Percentiles rank a stretch among this genome's conserved stretches.
phyloP scores from a whole-genome alignment of 2,113 vertebrate genomes.

The Pyxicephalus adspersus region DNA sequence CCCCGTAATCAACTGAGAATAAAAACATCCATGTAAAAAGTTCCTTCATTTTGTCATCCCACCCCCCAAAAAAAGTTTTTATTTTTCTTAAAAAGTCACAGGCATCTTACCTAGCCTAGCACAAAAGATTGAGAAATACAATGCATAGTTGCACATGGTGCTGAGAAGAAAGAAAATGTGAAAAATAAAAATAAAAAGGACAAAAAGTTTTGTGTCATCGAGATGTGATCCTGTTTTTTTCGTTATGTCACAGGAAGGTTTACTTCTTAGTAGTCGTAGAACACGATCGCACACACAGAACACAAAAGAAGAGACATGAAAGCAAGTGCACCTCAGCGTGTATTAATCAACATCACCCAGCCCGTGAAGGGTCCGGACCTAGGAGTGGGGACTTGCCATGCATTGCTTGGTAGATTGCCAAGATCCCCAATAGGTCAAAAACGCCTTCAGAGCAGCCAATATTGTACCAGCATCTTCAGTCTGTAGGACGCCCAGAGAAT shows the following conservation, averaged over 20 bases:
- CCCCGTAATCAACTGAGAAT: conserved; percentile 81
- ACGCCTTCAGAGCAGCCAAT: conserved; percentile 84
- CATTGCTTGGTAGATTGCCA: conserved; percentile 65
- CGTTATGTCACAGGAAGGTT: conserved; percentile 71
- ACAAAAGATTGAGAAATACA: conserved; percentile 83
- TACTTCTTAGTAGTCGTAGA: conserved; percentile 83
- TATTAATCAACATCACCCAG: conserved; percentile 84
- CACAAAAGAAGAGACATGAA: conserved; percentile 10
- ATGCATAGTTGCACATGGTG: conserved; percentile 98
- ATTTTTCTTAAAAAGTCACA: conserved; percentile 78
- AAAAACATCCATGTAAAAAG: conserved; percentile 89
- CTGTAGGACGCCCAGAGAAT: conserved; percentile 65
- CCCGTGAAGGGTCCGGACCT: conserved; percentile 75
- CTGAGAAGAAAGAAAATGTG: conserved; percentile 70
- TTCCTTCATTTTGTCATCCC: conserved; percentile 80
- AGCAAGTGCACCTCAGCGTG: conserved; percentile 83
- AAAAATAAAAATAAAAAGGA: no score
- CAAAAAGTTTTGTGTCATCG: conserved; percentile 25
- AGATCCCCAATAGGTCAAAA: conserved; percentile 78
- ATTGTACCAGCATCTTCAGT: conserved; percentile 70
- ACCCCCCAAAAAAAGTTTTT: conserved; percentile 51
- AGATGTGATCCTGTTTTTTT: conserved; percentile 3
- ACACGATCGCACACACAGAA: not conserved
- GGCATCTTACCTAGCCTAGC: conserved; percentile 83
- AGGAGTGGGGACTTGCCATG: not conserved